Conservation (phyloP, 2,888 invertebrate species). For the Oscheius sp. region DNA sequence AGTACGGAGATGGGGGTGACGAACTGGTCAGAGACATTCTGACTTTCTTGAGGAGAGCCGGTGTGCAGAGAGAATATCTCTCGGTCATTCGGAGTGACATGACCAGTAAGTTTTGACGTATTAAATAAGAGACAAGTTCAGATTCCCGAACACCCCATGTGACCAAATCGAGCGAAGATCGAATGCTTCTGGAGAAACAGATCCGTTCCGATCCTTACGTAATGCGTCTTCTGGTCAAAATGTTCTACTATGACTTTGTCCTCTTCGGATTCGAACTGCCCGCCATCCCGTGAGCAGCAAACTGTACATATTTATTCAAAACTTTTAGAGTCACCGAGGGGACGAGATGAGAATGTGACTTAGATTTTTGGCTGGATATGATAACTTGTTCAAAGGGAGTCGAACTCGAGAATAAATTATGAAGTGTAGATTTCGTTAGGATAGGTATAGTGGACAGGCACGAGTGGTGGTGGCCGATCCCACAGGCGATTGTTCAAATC, state of each 20-base stretch:
- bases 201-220: conserved; percentile 51
- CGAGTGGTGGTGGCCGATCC: conserved; percentile 8
- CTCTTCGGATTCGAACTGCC: conserved; percentile 46
- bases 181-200: conserved; percentile 11
- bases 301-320: background rate
- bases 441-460: conserved; percentile 1
- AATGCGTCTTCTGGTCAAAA: conserved; percentile 64
- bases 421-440: conserved; percentile 8
- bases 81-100: background rate
- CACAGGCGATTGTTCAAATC: conserved; percentile 23
- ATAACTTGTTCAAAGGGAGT: no score
- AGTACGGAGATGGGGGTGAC: conserved; percentile 8
- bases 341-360: no score
- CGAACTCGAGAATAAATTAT: background rate
- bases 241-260: conserved; percentile 67
- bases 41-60: background rate
- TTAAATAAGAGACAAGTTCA: background rate
- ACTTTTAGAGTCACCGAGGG: no score
- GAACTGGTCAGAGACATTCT: conserved; percentile 10
- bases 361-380: no score
- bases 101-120: background rate
- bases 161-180: conserved; percentile 38
- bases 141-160: conserved; percentile 45
- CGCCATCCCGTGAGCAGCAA: conserved; percentile 2
- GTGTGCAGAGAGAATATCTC: conserved; percentile 1